Evolutionary conservation across 2,888 invertebrate genomes (phyloP), one percentile per base, ranked within the genome.

Genomic region (Drosophila emarginata): DNA sequence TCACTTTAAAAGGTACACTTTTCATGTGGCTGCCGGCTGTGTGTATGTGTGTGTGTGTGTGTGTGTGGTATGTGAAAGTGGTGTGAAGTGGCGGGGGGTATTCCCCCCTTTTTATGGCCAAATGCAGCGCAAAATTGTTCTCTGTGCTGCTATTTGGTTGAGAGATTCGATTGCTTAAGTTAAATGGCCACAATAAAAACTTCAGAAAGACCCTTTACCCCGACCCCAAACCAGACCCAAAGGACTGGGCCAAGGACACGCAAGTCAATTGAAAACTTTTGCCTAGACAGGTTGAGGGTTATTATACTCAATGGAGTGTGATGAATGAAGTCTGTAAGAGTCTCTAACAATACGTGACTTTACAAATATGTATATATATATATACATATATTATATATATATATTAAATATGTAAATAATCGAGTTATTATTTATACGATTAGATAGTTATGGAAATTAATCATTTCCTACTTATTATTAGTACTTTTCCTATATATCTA

Each of bases 181-280:
- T 67, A 74, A 82, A 79, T 74, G 83, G 82, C 81, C 66, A 61
- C 85, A 79, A 81, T 81, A 81, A 81, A 85, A 81, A 85, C 79
- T 79, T 60, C 23, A n/a, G n/a, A 23, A 23, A 39, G 45, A 45
- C 18, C 45, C 39, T 40, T 23, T 14, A 23, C 11, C 21, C n/a
- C 14, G 32, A 32, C 32, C 23, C 7, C 23, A 39, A 23, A 11
- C 36, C 11, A 18, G 15, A 32, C 32, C 12, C 12, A 15, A 0
- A 32, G 7, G 4, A 58, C 40, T 45, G 18, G 28, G 40, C 18
- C 45, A 59, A 59, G 45, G 45, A 59, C 59, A 18, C 40, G 40
- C 11, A 59, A 50, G 45, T 45, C 18, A 32, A 32, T 54, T 18
- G 18, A 36, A 36, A 54, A 18, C 18, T 54, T 54, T 54, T 32